Conservation (phyloP, 1,140 invertebrate species). For the Dysdera silvatica region DNA sequence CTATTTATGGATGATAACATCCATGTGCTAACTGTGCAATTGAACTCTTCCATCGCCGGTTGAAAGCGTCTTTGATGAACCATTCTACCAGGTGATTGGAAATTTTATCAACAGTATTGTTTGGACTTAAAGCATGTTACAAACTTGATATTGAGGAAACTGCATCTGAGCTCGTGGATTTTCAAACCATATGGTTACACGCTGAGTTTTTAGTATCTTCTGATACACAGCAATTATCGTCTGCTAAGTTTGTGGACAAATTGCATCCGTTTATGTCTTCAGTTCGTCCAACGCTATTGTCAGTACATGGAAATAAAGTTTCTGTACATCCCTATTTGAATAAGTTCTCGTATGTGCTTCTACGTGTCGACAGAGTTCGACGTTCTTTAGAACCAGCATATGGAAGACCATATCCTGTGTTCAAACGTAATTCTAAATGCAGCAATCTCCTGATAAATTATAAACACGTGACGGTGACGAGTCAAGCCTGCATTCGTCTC, state of each 20-base stretch:
- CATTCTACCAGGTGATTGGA: not conserved
- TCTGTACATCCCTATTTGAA: not conserved
- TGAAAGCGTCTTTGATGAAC: not conserved
- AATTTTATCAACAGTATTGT: not conserved
- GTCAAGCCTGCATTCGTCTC: not conserved
- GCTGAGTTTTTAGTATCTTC: not conserved
- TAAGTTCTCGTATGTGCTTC: not conserved
- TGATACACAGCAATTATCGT: not conserved
- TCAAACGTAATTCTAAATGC: not conserved
- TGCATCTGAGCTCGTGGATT: not conserved
- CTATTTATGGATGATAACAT: constrained; percentile 29
- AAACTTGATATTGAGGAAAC: not conserved
- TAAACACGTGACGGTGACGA: not conserved
- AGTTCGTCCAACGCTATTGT: not conserved
- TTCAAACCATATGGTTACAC: not conserved
- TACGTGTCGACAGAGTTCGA: not conserved
- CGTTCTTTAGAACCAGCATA: not conserved
- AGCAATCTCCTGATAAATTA: not conserved
- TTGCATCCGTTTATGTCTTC: not conserved
- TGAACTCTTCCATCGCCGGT: constrained; percentile 23
- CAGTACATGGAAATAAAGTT: not conserved
- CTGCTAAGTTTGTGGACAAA: not conserved
- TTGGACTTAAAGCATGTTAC: not conserved
- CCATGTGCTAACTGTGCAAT: constrained; percentile 41
- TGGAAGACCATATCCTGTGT: not conserved